Evolutionary conservation across 2,113 vertebrate genomes (phyloP).

Genomic region (Phoxinus phoxinus): DNA sequence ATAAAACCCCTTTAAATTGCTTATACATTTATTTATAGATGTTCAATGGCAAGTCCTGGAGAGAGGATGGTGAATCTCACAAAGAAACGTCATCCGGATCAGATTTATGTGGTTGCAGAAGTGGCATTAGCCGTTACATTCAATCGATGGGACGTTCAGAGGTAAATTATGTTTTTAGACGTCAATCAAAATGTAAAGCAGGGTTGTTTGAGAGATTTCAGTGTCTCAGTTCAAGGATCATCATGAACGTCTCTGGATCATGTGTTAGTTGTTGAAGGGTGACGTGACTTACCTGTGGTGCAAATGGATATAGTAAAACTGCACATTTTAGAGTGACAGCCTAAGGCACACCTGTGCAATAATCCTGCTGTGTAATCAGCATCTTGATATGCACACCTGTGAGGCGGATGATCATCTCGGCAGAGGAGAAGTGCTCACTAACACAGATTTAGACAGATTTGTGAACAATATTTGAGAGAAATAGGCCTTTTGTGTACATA

Average conservation of each 20-base stretch:
- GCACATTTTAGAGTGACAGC: no score
- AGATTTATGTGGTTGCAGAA: slow-evolving; percentile 69
- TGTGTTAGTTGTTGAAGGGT: slow-evolving; percentile 63
- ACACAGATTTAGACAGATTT: no score
- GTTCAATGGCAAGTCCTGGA: neutral
- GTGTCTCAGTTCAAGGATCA: neutral
- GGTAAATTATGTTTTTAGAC: slow-evolving; percentile 71
- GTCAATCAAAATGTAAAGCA: neutral
- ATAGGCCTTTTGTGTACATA: no score
- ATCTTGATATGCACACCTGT: no score
- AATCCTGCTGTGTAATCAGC: no score
- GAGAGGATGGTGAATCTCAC: neutral
- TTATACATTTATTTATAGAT: no score
- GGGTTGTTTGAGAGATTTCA: neutral
- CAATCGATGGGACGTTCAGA: slow-evolving; percentile 86
- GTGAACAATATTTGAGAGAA: no score
- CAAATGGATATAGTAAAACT: no score
- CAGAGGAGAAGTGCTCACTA: no score
- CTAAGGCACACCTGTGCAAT: no score
- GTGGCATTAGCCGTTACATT: slow-evolving; percentile 82
- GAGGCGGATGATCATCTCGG: no score
- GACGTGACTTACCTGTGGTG: slow-evolving; percentile 82
- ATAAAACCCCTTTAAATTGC: no score
- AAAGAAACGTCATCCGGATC: neutral
- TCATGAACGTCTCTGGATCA: neutral